A percentile compares a stretch with the other conserved stretches of the same genome.
Conservation (phyloP, 2,888 invertebrate genomes). For the Lycophotia porphyrea region DNA sequence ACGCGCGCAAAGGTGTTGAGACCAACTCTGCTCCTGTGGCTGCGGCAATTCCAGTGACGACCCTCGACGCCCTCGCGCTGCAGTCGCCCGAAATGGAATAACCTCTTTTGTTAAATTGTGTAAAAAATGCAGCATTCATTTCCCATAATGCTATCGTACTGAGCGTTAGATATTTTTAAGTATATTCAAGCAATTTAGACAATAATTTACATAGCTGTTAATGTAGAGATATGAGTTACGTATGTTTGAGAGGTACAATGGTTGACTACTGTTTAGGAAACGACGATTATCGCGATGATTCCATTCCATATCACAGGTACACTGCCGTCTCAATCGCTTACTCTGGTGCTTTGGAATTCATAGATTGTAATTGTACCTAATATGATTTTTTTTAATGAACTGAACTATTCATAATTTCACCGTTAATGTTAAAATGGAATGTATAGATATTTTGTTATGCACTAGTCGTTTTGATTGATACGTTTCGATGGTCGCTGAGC, state of each 20-base stretch:
- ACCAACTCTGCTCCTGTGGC: slow-evolving; percentile 45
- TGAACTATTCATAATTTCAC: slow-evolving; percentile 44
- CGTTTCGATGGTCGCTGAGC: slow-evolving; percentile 34
- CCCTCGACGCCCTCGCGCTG: slow-evolving; percentile 60
- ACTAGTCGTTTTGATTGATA: slow-evolving; percentile 49
- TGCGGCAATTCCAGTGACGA: slow-evolving; percentile 51
- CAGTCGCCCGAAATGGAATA: slow-evolving; percentile 69
- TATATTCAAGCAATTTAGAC: slow-evolving; percentile 65
- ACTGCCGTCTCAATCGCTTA: slow-evolving; percentile 36
- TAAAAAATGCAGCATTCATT: slow-evolving; percentile 30
- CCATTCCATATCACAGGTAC: slow-evolving; percentile 45
- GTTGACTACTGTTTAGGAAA: slow-evolving; percentile 35
- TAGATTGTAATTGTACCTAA: slow-evolving; percentile 23
- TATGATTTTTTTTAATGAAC: slow-evolving; percentile 49
- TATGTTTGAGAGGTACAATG: slow-evolving; percentile 37
- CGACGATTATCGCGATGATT: slow-evolving; percentile 28
- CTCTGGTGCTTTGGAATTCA: slow-evolving; percentile 61
- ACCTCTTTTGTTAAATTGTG: slow-evolving; percentile 30
- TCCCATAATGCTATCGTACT: slow-evolving; percentile 44
- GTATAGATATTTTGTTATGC: slow-evolving; percentile 44
- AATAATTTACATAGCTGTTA: slow-evolving; percentile 54
- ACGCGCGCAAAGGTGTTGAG: slow-evolving; percentile 71
- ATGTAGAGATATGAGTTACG: slow-evolving; percentile 34
- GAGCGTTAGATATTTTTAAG: slow-evolving; percentile 47
- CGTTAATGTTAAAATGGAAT: slow-evolving; percentile 47